Evolutionary conservation across 2,113 vertebrate genomes (phyloP).

Genomic region (Setophaga petechia): DNA sequence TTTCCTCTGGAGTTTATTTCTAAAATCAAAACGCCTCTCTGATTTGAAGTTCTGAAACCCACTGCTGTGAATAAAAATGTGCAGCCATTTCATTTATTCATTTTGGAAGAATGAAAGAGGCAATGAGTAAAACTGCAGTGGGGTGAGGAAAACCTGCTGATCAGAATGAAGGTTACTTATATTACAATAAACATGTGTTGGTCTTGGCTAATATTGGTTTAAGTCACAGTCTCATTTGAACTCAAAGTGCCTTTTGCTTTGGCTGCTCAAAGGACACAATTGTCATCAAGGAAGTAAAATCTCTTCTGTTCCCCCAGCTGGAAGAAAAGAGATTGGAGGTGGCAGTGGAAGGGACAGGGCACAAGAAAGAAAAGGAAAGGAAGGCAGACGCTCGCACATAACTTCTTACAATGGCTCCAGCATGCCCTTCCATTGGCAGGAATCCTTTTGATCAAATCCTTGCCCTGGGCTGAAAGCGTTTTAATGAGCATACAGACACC

Average conservation of each 20-base stretch:
- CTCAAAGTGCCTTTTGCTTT: conserved; percentile 59
- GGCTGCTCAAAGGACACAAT: conserved; percentile 64
- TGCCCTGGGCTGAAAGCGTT: conserved; percentile 60
- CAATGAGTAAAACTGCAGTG: conserved; percentile 66
- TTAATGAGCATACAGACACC: conserved; percentile 65
- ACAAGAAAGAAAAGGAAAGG: conserved; percentile 68
- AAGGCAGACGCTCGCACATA: conserved; percentile 16
- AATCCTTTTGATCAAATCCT: conserved; percentile 74
- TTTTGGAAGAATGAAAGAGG: conserved; percentile 72
- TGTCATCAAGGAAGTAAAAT: conserved; percentile 67
- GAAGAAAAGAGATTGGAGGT: conserved; percentile 66
- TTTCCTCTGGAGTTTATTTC: conserved; percentile 80
- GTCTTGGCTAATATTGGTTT: conserved; percentile 65
- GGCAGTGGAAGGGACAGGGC: conserved; percentile 67
- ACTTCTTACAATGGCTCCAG: conserved; percentile 70
- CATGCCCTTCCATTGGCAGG: conserved; percentile 63
- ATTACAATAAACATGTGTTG: conserved; percentile 72
- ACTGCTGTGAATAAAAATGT: conserved; percentile 75
- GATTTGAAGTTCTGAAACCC: conserved; percentile 78
- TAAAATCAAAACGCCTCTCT: conserved; percentile 82
- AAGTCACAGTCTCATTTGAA: conserved; percentile 63
- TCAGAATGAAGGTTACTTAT: conserved; percentile 32
- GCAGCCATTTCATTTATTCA: conserved; percentile 73
- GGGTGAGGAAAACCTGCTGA: conserved; percentile 57
- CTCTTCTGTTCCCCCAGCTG: conserved; percentile 66